Evolutionary conservation across 2,888 invertebrate species (phyloP), one percentile per base, ranked within the genome.

Genomic region (Patella caerulea): DNA sequence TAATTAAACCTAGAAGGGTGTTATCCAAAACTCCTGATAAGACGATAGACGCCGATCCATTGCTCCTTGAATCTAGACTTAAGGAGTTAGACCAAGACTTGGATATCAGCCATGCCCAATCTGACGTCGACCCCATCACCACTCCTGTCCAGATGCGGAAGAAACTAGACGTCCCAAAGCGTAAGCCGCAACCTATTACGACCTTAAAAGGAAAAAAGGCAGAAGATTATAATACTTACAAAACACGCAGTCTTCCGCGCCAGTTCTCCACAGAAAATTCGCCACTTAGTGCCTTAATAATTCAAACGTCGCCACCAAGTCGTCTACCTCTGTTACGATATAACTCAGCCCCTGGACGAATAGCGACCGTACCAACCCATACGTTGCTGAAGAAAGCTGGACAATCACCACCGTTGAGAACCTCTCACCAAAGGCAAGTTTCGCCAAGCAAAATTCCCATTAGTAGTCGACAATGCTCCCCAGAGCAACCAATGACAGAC

Each of bases 171-270:
- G 45, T 45, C 5, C 83, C 85, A 5, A 79, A 82, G 2, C 79
- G 89, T 19, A 89, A 89, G 81, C 84, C 86, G 14, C 89, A 89
- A 72, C 89, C 89, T 2, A 85, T 89, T 7, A 89, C 89, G 17
- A 87, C 88, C 11, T 76, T 89, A 14, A 89, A 88, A 76, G 84
- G 84, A 0, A 77, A 74, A 45, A 76, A 45, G n/a, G n/a, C 52
- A 4, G 77, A 74, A 34, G 81, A 82, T 45, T 79, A 82, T 2
- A 81, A 77, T 15, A 56, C 54, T 4, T 83, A 82, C 15, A 82
- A 82, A 56, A 82, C 84, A n/a, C 78, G 80, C 65, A 86, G 84
- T 73, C 74, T 84, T 9, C 85, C 87, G 2, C 79, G 86, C 11
- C 84, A 83, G 54, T 81, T 82, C 12, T 72, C 79, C 0, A 75